phyloP scores from a whole-genome alignment of 1,140 invertebrate species.

The Hycleus cichorii region DNA sequence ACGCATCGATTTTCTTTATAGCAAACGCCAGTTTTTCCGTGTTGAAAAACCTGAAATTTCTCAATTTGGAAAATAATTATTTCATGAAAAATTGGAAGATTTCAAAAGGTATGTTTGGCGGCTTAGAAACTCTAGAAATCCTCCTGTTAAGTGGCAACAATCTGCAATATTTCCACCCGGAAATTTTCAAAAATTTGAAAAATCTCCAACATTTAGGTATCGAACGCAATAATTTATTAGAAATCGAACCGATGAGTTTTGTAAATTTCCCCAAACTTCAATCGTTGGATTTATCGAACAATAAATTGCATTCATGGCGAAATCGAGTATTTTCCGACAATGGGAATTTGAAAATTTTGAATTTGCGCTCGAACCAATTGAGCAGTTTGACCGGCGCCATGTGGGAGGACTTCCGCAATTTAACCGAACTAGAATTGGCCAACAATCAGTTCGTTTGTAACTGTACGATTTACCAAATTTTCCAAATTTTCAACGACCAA shows the following conservation, averaged over 20 bases:
- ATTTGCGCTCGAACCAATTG: constrained; percentile 47
- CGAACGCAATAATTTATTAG: constrained; percentile 44
- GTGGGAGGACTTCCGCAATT: constrained; percentile 46
- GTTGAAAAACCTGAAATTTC: constrained; percentile 41
- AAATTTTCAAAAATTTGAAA: constrained; percentile 46
- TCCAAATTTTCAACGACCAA: constrained; percentile 1
- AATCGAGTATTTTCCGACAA: constrained; percentile 42
- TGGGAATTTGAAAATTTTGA: constrained; percentile 35
- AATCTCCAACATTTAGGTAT: constrained; percentile 45
- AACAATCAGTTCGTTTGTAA: constrained; percentile 50
- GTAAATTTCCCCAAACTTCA: constrained; percentile 41
- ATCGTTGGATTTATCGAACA: constrained; percentile 45
- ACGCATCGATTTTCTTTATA: constrained; percentile 45
- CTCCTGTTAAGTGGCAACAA: constrained; percentile 45
- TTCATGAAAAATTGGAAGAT: constrained; percentile 39
- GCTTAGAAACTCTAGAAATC: constrained; percentile 43
- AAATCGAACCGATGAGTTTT: constrained; percentile 41
- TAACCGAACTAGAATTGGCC: constrained; percentile 43
- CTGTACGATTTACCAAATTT: constrained; percentile 42
- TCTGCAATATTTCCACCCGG: constrained; percentile 41
- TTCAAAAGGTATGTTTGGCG: constrained; percentile 41
- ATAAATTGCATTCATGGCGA: constrained; percentile 46
- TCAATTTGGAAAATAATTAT: constrained; percentile 48
- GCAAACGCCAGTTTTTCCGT: constrained; percentile 41
- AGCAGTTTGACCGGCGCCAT: constrained; percentile 47